These are phyloP conservation scores for Aelia acuminata DNA, from an alignment of 2,888 invertebrate species.

Conservation along the genomic window DNA sequence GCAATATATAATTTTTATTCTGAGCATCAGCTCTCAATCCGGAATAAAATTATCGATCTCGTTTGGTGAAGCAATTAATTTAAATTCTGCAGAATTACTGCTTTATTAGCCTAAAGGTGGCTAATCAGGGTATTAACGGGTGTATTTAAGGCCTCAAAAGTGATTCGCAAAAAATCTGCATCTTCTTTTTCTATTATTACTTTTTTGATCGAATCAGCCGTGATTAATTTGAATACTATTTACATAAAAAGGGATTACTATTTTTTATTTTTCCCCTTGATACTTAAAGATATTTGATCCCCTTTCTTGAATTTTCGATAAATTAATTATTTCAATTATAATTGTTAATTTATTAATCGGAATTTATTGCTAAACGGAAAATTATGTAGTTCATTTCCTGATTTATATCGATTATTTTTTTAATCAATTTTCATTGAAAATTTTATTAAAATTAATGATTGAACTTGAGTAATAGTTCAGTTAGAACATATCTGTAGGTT, in stretches of 20 bases:
- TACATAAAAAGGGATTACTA: conserved; percentile 24
- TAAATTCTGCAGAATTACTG: not conserved
- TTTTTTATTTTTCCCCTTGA: not conserved
- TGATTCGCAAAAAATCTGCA: not conserved
- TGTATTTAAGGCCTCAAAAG: not conserved
- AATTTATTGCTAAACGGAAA: not conserved
- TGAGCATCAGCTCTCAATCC: not conserved
- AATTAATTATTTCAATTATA: not conserved
- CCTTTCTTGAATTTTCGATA: not conserved
- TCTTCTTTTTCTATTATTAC: not conserved
- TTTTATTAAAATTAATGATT: too few species aligned
- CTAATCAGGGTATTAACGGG: conserved; percentile 25
- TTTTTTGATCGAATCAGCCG: not conserved
- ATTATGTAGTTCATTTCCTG: not conserved
- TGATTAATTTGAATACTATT: not conserved
- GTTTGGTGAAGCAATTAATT: not conserved
- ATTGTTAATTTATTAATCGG: too few species aligned
- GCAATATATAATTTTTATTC: not conserved
- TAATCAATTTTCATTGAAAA: too few species aligned
- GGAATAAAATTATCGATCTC: conserved; percentile 5
- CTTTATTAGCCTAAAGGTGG: not conserved
- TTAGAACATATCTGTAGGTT: too few species aligned
- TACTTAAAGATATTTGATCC: not conserved
- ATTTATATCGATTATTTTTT: not conserved
- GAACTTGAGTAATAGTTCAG: too few species aligned